A percentile compares a stretch with the other conserved stretches of the same genome.
Evolutionary conservation across 2,113 vertebrate genomes (phyloP).

Genomic region (Marmota flaviventris): DNA sequence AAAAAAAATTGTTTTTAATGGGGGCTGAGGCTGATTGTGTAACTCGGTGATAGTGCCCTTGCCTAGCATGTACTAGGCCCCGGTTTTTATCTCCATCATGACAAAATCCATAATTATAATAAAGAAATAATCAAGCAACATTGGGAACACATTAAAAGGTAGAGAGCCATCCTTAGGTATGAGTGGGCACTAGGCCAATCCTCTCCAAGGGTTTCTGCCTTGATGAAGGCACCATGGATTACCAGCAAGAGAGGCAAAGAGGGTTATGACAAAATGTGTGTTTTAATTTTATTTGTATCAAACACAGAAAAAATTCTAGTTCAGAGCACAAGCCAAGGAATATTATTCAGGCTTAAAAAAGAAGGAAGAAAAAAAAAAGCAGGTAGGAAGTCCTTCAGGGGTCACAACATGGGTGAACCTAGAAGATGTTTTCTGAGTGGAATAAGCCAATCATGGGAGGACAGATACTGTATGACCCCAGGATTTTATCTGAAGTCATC

Average conservation of each 20-base stretch:
- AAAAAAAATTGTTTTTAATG: too few species aligned
- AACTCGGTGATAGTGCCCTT: neutral
- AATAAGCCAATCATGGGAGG: neutral
- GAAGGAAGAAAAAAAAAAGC: neutral
- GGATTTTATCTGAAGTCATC: neutral
- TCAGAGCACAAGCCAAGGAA: neutral
- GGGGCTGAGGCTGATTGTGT: neutral
- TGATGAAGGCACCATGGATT: neutral
- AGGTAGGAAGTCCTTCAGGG: neutral
- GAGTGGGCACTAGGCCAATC: neutral
- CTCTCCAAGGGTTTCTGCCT: neutral
- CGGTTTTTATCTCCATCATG: neutral
- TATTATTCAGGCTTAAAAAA: neutral
- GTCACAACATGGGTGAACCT: neutral
- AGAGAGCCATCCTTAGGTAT: neutral
- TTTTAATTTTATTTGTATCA: constrained; percentile 27
- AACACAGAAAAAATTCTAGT: neutral
- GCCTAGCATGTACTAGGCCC: neutral
- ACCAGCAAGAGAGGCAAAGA: neutral
- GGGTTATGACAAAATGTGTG: neutral
- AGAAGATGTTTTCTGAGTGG: too few species aligned
- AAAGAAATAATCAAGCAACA: neutral
- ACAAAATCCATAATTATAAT: neutral
- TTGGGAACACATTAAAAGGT: neutral
- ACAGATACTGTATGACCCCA: neutral